Conservation (phyloP, 2,888 invertebrate species). For the Julus scandinavius region DNA sequence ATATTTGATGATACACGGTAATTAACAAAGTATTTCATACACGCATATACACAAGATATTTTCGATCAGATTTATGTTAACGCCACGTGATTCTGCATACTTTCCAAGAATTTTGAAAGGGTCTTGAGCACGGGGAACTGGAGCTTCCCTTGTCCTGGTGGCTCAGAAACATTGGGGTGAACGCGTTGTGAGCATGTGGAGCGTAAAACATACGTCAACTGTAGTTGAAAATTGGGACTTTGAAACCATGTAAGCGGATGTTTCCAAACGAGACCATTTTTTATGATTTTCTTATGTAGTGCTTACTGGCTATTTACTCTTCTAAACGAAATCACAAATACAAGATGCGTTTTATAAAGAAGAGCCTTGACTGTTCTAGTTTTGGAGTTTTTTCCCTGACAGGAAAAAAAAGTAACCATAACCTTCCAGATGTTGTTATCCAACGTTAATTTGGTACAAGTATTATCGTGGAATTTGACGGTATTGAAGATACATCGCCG, state of each 20-base stretch:
- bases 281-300: background rate
- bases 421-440: background rate
- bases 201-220: background rate
- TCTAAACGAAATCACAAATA: background rate
- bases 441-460: background rate
- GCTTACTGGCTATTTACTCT: background rate
- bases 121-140: too few species aligned
- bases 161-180: background rate
- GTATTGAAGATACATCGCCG: background rate
- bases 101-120: too few species aligned
- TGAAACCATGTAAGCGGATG: background rate
- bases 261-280: background rate
- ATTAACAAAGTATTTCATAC: too few species aligned
- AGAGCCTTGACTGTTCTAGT: background rate
- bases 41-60: too few species aligned
- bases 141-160: background rate
- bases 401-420: background rate
- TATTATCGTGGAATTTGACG: background rate
- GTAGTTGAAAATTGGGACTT: background rate
- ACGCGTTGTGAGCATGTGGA: background rate
- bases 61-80: background rate
- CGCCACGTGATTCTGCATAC: background rate
- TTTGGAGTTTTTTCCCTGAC: background rate
- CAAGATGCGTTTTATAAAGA: background rate
- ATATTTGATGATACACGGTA: too few species aligned